A percentile compares a stretch with the other conserved stretches of the same genome.
Conservation (phyloP, 2,113 vertebrate genomes). For the Petroica traversi region DNA sequence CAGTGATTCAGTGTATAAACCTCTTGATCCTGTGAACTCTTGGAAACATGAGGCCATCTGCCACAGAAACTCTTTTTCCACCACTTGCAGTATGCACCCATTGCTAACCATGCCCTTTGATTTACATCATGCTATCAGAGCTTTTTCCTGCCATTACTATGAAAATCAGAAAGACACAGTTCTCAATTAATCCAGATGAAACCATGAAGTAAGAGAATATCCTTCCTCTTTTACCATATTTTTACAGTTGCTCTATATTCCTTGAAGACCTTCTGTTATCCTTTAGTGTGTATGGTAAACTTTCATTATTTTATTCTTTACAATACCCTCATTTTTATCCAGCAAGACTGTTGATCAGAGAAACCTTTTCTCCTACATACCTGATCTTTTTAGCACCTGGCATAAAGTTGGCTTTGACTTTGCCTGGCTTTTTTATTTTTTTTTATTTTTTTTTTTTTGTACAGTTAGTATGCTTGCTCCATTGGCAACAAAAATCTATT, state of each 20-base stretch:
- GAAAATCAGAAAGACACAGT: not conserved
- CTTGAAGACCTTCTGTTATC: not conserved
- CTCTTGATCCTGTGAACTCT: not conserved
- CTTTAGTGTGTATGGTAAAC: not conserved
- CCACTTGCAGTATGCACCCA: not conserved
- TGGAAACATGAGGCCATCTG: not conserved
- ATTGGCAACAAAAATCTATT: not conserved
- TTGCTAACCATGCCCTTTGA: not conserved
- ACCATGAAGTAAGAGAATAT: not conserved
- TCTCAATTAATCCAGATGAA: not conserved
- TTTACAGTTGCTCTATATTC: not conserved
- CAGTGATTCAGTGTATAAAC: not conserved
- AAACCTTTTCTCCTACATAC: not conserved
- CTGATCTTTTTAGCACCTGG: not conserved
- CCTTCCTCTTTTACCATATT: not conserved
- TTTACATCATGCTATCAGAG: not conserved
- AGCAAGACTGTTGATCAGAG: fast-evolving
- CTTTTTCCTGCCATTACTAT: not conserved
- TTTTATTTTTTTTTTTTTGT: too few species aligned
- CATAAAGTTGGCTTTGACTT: not conserved
- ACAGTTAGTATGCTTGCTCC: not conserved
- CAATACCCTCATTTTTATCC: not conserved
- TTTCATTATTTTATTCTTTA: not conserved
- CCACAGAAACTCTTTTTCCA: not conserved
- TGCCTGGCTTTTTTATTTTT: too few species aligned